Evolutionary conservation across 30 jellyfish, hydroid and myxozoan species (phyloP).

Genomic region (Cassiopea andromeda): DNA sequence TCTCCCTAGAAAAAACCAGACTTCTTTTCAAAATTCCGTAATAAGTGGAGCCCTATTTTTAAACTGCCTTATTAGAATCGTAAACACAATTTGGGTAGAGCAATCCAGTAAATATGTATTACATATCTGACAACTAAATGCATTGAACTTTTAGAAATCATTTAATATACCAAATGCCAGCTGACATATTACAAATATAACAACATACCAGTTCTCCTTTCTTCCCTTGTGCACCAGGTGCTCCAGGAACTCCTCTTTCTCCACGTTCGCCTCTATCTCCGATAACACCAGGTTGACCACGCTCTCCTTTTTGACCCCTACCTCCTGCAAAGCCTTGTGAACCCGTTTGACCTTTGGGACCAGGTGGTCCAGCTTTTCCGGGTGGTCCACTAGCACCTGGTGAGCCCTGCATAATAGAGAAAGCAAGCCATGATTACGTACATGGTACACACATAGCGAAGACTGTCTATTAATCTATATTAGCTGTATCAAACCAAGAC

Average conservation of each 20-base stretch:
- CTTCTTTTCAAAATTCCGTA: too few species aligned
- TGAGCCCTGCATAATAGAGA: constrained; percentile 7
- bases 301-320: constrained; percentile 39
- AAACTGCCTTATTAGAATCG: too few species aligned
- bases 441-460: too few species aligned
- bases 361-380: constrained; percentile 25
- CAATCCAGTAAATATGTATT: too few species aligned
- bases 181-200: too few species aligned
- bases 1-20: background rate
- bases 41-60: too few species aligned
- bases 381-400: constrained; percentile 34
- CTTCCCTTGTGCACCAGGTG: constrained; percentile 24
- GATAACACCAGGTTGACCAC: constrained; percentile 13
- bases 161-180: too few species aligned
- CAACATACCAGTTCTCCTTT: constrained; percentile 10
- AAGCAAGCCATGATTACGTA: background rate
- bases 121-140: too few species aligned
- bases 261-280: constrained; percentile 35
- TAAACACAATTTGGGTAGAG: too few species aligned
- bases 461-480: too few species aligned
- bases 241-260: constrained; percentile 10
- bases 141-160: too few species aligned
- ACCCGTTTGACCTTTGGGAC: constrained; percentile 32
- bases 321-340: constrained; percentile 34
- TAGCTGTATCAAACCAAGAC: too few species aligned